Percentiles rank a stretch among this genome's conserved stretches.
These are phyloP conservation scores for Montipora foliosa DNA, from an alignment of 64 coral and sea anemone genomes.

Conservation along the genomic window DNA sequence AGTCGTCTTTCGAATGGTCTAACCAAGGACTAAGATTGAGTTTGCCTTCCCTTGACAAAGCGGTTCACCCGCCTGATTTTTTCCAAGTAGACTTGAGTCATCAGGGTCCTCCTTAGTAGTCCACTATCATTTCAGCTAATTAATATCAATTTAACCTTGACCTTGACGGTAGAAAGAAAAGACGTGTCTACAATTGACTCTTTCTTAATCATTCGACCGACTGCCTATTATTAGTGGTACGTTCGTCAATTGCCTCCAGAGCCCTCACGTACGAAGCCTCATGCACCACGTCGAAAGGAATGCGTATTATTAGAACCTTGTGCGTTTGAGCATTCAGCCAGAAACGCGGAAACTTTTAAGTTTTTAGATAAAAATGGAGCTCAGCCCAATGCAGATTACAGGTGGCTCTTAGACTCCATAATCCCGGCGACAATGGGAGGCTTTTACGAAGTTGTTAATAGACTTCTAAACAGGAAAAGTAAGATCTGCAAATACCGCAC, in stretches of 20 bases:
- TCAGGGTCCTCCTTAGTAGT: too few relatives aligned
- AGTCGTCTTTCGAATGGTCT: too few relatives aligned
- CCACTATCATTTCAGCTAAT: background rate
- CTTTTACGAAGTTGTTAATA: background rate
- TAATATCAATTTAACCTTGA: constrained; percentile 37
- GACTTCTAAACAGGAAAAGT: background rate
- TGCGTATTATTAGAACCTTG: background rate
- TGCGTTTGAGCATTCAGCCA: too few relatives aligned
- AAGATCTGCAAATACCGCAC: background rate
- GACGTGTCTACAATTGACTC: constrained; percentile 20
- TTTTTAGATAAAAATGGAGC: too few relatives aligned
- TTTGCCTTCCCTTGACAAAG: too few relatives aligned
- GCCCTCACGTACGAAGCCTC: background rate
- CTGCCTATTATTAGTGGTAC: background rate
- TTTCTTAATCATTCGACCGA: constrained; percentile 22
- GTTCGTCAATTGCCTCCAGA: background rate
- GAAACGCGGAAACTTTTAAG: too few relatives aligned
- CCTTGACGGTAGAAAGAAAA: constrained; percentile 15
- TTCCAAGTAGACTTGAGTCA: too few relatives aligned
- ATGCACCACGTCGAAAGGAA: background rate
- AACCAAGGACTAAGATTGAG: too few relatives aligned
- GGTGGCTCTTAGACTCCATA: background rate
- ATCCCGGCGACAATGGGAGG: background rate
- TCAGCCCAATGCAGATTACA: background rate
- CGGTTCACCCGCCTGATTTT: too few relatives aligned